phyloP scores from a whole-genome alignment of 2,888 invertebrate genomes.

The Dryomyza anilis region DNA sequence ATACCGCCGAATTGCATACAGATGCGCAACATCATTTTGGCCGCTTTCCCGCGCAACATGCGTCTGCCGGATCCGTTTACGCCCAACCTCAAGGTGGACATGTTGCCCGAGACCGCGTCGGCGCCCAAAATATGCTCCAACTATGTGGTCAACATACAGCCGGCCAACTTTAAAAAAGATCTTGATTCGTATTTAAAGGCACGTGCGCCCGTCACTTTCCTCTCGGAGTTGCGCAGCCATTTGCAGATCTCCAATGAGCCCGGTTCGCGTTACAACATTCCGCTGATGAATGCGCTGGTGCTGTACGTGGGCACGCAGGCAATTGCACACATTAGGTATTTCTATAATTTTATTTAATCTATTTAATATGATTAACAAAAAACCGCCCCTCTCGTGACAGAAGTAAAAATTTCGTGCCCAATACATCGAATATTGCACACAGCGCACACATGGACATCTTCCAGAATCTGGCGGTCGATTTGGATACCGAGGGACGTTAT shows the following conservation, averaged over 20 bases:
- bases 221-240: slow-evolving; percentile 89
- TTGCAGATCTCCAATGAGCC: slow-evolving; percentile 88
- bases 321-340: slow-evolving; percentile 76
- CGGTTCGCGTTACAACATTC: slow-evolving; percentile 92
- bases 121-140: slow-evolving; percentile 90
- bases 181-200: slow-evolving; percentile 95
- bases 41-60: slow-evolving; percentile 98
- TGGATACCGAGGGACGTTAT: slow-evolving; percentile 95
- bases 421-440: slow-evolving; percentile 97
- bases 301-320: slow-evolving; percentile 98
- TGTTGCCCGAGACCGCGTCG: slow-evolving; percentile 84
- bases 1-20: slow-evolving; percentile 99
- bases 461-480: slow-evolving; percentile 96
- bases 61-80: slow-evolving; percentile 98
- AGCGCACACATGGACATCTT: slow-evolving; percentile 99
- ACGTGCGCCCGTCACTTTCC: slow-evolving; percentile 91
- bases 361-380: not conserved
- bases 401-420: slow-evolving; percentile 88
- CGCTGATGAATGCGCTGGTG: slow-evolving; percentile 95
- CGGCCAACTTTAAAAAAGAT: slow-evolving; percentile 90
- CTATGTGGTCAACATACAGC: slow-evolving; percentile 84
- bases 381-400: no score
- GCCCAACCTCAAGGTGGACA: slow-evolving; percentile 90
- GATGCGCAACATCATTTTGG: slow-evolving; percentile 96
- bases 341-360: slow-evolving; percentile 5